Evolutionary conservation across 2,797 vertebrate genomes (phyloP).

Genomic region (Esox lucius): DNA sequence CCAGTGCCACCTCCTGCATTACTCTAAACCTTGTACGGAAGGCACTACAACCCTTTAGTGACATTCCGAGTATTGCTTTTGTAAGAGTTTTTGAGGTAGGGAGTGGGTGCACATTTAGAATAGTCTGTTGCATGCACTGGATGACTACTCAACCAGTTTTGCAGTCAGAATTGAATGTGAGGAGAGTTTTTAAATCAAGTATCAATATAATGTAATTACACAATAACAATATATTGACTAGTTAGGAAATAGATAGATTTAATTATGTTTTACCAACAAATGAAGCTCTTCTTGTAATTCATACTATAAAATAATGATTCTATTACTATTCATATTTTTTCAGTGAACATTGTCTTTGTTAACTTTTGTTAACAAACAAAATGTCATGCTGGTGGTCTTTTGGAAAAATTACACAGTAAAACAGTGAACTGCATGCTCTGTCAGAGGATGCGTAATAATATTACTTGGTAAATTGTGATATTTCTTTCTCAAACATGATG

Average conservation of each 20-base stretch:
- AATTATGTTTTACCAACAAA: neutral
- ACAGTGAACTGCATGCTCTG: neutral
- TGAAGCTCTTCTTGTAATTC: neutral
- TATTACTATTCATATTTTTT: neutral
- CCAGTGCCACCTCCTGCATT: neutral
- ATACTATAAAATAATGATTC: neutral
- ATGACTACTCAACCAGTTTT: neutral
- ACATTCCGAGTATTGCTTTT: neutral
- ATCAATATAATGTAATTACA: neutral
- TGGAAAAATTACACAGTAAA: neutral
- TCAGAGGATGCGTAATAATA: neutral
- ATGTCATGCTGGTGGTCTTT: no score
- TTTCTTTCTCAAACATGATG: neutral
- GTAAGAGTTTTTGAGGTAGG: no score
- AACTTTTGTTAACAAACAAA: no score
- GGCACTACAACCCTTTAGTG: neutral
- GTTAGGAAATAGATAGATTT: neutral
- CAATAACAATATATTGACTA: neutral
- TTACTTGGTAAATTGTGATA: neutral
- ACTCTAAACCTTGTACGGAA: neutral
- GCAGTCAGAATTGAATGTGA: neutral
- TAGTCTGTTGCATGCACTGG: neutral
- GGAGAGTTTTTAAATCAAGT: neutral
- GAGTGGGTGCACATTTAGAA: neutral
- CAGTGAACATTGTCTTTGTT: slow-evolving; percentile 1